Evolutionary conservation across 2,797 vertebrate species (phyloP).

Genomic region (Cyprinodon diabolis): DNA sequence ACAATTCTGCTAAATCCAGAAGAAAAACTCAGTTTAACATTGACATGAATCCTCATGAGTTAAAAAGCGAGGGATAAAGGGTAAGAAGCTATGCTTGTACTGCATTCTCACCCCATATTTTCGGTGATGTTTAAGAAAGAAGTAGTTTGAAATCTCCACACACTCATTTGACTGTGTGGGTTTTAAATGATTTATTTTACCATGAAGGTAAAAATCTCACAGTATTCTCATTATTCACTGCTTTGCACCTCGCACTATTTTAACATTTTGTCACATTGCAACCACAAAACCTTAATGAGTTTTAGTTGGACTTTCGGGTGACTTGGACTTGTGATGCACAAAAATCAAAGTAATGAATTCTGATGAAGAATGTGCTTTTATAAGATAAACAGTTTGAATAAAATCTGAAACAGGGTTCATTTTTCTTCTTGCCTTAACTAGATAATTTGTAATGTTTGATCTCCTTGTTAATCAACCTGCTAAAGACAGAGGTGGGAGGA

Average conservation of each 20-base stretch:
- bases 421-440: not conserved
- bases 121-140: not conserved
- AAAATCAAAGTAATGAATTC: not conserved
- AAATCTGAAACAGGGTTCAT: not conserved
- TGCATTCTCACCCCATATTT: not conserved
- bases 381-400: no score
- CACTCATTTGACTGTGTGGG: not conserved
- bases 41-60: not conserved
- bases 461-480: no score
- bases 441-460: no score
- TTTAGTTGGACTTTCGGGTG: no score
- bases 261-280: not conserved
- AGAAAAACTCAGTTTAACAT: not conserved
- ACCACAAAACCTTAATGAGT: not conserved
- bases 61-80: not conserved
- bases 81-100: not conserved
- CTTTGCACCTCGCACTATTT: not conserved
- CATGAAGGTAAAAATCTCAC: not conserved
- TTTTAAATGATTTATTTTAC: conserved; percentile 12
- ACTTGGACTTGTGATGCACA: not conserved
- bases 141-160: not conserved
- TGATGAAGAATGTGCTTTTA: not conserved
- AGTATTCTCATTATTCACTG: conserved; percentile 4
- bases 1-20: not conserved
- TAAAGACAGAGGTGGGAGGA: no score